Evolutionary conservation across 2,797 vertebrate genomes (phyloP), one percentile per base, ranked within the genome.

Genomic region (Manis javanica): DNA sequence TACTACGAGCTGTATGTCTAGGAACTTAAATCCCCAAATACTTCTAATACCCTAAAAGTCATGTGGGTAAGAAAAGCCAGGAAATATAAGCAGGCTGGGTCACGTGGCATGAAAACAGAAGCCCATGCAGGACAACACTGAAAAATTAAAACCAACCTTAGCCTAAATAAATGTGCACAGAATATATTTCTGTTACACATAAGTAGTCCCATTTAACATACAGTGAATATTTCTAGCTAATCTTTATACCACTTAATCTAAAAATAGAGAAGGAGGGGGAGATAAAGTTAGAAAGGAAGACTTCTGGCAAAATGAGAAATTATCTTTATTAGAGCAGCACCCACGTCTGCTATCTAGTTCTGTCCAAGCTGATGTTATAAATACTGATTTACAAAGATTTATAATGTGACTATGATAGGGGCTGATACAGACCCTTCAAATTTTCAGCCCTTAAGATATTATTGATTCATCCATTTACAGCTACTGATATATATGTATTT

Each of bases 1-100:
- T 95, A 74, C 96, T 97, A 95, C 84, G 97, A 57, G 85, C 88
- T 93, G 86, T 95, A 59, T 92, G 71, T 96, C 92, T 83, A 83
- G 91, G 18, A 92, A 92, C 11, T 46, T 78, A 71, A 66, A 79
- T 85, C 71, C 42, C 96, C 97, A 96, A 92, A 91, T 95, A 97
- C 53, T 96, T 97, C 59, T 51, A 90, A 98, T 91, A 97, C 90
- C 85, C 49, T 95, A 24, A 86, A 95, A 92, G 9, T 13, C 83
- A 86, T 3, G 6, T 24, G 19, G 1, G 3, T 4, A 18, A 75
- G 81, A 18, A 72, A 39, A 85, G 51, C 2, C 49, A 87, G 46
- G 18, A 85, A 96, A 59, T 26, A 34, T 7, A 31, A 82, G 21
- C 6, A 55, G 31, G 2, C 34, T 57, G 55, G 49, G 75, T 53